Evolutionary conservation across 2,797 vertebrate genomes (phyloP).

Genomic region (Hypotaenidia okinawae): DNA sequence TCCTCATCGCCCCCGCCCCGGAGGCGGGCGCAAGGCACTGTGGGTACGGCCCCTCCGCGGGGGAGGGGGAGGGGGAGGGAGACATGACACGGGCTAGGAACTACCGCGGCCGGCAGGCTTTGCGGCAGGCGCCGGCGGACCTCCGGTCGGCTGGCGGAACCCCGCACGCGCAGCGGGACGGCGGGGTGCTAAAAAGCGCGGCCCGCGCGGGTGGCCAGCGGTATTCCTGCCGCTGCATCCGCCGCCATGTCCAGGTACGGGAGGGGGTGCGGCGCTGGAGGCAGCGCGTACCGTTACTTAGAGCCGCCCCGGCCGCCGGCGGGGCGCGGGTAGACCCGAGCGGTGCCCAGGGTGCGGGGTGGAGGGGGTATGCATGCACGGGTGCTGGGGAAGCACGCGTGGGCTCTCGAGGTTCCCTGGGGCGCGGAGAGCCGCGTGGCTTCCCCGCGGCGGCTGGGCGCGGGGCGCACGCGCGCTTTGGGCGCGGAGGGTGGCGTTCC

Average conservation of each 20-base stretch:
- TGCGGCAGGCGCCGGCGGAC: rapidly evolving
- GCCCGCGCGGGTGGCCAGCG: background rate
- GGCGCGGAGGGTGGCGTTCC: background rate
- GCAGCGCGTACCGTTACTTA: rapidly evolving
- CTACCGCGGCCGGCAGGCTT: background rate
- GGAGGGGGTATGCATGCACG: too few species aligned
- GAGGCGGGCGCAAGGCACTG: background rate
- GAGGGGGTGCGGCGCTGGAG: background rate
- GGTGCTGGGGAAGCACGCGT: too few species aligned
- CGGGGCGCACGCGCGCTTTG: background rate
- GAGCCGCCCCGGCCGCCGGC: rapidly evolving
- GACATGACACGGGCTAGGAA: background rate
- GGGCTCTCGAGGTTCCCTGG: rapidly evolving
- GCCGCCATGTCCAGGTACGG: background rate
- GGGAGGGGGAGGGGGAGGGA: rapidly evolving
- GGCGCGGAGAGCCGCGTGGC: background rate
- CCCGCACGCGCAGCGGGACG: background rate
- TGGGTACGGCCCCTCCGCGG: background rate
- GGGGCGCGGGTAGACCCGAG: background rate
- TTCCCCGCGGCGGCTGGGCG: background rate
- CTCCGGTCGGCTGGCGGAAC: background rate
- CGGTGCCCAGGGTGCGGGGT: background rate
- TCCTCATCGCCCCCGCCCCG: background rate
- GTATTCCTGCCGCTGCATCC: background rate
- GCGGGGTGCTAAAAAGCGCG: background rate